Conservation (phyloP, 2,888 invertebrate species). For the Xestia sexstrigata region DNA sequence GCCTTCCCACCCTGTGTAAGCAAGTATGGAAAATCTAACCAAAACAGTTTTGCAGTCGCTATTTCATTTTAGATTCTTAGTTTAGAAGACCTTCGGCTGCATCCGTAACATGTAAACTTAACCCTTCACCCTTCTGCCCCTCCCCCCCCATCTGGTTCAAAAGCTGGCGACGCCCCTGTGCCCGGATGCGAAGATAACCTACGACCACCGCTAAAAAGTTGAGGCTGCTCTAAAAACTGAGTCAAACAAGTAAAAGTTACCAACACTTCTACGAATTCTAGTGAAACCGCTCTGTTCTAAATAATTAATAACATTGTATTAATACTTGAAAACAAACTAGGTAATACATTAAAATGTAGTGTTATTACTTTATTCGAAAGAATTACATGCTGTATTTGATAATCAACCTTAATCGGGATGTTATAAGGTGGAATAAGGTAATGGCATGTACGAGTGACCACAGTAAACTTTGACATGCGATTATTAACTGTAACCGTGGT, state of each 20-base stretch:
- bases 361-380: not conserved
- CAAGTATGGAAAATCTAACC: too few species aligned
- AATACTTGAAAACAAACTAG: slow-evolving; percentile 11
- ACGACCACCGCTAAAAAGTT: not conserved
- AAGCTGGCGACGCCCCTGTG: too few species aligned
- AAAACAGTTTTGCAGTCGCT: too few species aligned
- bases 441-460: not conserved
- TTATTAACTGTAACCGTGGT: not conserved
- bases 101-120: too few species aligned
- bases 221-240: not conserved
- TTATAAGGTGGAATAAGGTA: not conserved
- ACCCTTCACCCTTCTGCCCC: too few species aligned
- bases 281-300: slow-evolving; percentile 20
- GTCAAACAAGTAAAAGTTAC: slow-evolving; percentile 11
- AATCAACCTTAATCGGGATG: not conserved
- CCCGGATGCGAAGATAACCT: too few species aligned
- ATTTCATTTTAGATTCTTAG: too few species aligned
- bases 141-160: too few species aligned
- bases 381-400: not conserved
- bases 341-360: slow-evolving; percentile 6
- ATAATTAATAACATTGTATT: slow-evolving; percentile 23
- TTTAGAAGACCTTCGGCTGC: too few species aligned
- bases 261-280: not conserved
- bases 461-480: not conserved
- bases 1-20: too few species aligned